A percentile compares a stretch with the other conserved stretches of the same genome.
Evolutionary conservation across 2,113 vertebrate species (phyloP).

Genomic region (Mixornis gularis): DNA sequence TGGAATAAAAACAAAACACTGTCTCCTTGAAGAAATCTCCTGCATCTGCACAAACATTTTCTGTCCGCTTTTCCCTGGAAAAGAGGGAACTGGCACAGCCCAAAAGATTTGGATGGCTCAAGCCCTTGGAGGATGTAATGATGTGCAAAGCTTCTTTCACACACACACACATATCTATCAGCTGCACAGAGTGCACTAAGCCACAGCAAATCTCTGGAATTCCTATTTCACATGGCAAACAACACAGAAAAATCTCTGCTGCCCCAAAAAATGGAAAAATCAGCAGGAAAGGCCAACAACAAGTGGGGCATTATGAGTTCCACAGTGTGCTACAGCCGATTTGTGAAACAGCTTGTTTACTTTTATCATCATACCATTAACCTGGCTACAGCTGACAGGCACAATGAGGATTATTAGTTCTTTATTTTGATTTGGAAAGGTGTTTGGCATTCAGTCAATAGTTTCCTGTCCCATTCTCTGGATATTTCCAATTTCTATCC

Average conservation of each 20-base stretch:
- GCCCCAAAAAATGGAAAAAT: neutral
- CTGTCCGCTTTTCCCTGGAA: constrained; percentile 34
- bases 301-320: neutral
- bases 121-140: neutral
- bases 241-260: neutral
- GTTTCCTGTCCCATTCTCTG: neutral
- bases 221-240: neutral
- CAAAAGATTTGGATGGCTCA: neutral
- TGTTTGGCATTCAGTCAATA: constrained; percentile 2
- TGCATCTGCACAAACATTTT: constrained; percentile 31
- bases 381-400: constrained; percentile 7
- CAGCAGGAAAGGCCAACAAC: neutral
- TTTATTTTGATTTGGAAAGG: constrained; percentile 30
- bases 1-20: constrained; percentile 40
- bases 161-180: neutral
- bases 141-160: neutral
- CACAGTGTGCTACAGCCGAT: neutral
- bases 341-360: constrained; percentile 4
- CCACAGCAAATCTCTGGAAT: neutral
- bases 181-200: neutral
- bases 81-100: constrained; percentile 33
- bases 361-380: constrained; percentile 25
- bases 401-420: constrained; percentile 13
- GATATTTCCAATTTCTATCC: neutral
- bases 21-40: constrained; percentile 59